phyloP scores from a whole-genome alignment of 1,140 invertebrate genomes.

The Hyphantria cunea region DNA sequence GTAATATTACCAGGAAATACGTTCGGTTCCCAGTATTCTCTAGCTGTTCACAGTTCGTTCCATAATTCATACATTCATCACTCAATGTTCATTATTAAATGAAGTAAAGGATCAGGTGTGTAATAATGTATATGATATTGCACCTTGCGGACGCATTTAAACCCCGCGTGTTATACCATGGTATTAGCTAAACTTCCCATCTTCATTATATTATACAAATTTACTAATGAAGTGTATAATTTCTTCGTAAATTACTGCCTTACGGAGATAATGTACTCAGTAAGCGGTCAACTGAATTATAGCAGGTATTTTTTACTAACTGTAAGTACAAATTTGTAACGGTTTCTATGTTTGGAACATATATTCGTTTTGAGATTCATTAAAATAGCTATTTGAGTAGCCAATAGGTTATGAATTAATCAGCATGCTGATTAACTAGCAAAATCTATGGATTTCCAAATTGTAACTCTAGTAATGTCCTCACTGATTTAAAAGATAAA shows the following conservation, averaged over 20 bases:
- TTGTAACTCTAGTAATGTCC: too few species aligned
- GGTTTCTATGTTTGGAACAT: too few species aligned
- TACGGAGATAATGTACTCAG: too few species aligned
- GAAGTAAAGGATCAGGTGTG: conserved; percentile 29
- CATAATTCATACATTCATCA: conserved; percentile 11
- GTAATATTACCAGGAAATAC: not conserved
- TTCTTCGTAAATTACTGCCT: conserved; percentile 9
- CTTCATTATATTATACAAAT: conserved; percentile 40
- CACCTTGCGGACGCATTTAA: conserved; percentile 35
- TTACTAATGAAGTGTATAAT: conserved; percentile 31
- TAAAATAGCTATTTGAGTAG: not conserved
- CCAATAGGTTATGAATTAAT: too few species aligned
- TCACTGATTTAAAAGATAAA: too few species aligned
- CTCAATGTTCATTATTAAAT: not conserved
- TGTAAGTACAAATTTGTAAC: too few species aligned
- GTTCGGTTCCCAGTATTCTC: not conserved
- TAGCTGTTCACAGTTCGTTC: not conserved
- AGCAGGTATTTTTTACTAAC: too few species aligned
- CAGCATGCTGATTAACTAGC: too few species aligned
- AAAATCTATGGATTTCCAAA: too few species aligned
- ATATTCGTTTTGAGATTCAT: not conserved
- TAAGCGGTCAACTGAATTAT: too few species aligned
- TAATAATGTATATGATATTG: conserved; percentile 37
- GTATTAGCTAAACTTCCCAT: conserved; percentile 31
- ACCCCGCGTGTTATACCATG: conserved; percentile 14